phyloP scores from a whole-genome alignment of 2,888 invertebrate genomes.

The Stenotaenia linearis region DNA sequence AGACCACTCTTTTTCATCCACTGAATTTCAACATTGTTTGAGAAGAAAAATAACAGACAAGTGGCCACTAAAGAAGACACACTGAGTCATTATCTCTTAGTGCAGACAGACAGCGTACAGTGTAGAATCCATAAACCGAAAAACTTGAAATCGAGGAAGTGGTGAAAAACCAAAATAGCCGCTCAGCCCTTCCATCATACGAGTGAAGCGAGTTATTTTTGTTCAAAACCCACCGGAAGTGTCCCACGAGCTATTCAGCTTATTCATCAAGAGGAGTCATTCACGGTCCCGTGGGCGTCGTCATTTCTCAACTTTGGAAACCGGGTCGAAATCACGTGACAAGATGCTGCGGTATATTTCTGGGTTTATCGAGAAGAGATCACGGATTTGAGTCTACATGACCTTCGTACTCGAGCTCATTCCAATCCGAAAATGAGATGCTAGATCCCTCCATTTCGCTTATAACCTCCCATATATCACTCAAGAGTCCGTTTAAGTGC shows the following conservation, averaged over 20 bases:
- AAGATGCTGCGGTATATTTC: not conserved
- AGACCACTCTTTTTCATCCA: not conserved
- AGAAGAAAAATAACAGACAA: not conserved
- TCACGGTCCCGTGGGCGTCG: not conserved
- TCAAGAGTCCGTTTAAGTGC: slow-evolving; percentile 19
- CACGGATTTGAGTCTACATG: not conserved
- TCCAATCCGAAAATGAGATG: slow-evolving; percentile 12
- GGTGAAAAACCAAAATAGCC: not conserved
- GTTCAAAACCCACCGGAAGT: not conserved
- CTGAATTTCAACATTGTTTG: not conserved
- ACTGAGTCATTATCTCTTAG: not conserved
- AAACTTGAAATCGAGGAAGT: not conserved
- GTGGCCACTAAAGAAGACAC: not conserved
- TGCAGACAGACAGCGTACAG: not conserved
- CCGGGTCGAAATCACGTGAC: not conserved
- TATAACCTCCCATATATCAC: slow-evolving; percentile 21
- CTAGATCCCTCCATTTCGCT: slow-evolving; percentile 6
- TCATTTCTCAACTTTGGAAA: not conserved
- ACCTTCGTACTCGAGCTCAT: slow-evolving; percentile 1
- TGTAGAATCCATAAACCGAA: not conserved
- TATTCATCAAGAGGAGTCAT: not conserved
- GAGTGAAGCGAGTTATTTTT: not conserved
- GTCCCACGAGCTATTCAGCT: not conserved
- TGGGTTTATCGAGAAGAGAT: not conserved
- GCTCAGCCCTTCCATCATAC: not conserved